Evolutionary conservation across 1,140 invertebrate genomes (phyloP), one percentile per base, ranked within the genome.

Genomic region (Rhopalosiphum padi): DNA sequence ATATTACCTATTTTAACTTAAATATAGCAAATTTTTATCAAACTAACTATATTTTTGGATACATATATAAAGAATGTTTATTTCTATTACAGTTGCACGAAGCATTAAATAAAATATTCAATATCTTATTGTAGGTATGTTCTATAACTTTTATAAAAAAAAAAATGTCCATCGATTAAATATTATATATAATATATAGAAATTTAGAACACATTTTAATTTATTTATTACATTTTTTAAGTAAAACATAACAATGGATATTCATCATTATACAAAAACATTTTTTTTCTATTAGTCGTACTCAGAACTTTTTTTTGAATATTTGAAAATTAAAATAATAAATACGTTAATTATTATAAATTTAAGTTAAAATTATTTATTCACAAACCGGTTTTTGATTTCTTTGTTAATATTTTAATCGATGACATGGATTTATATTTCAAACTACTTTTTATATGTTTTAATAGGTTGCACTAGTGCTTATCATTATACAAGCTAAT

Each of bases 111-210:
- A 82, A 21, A 35, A 82, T 18, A 37, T 82, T 37, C 15, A 82
- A 82, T 82, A 82, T 82, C 2, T 15, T 82, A 82, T 37, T 18
- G 2, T 41, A 41, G 1, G 18, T n/a, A 77, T 77, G 22, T 82
- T 21, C n/a, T 82, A 82, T 35, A 11, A 22, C 77, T 82, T 22
- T 37, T 7, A 82, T 6, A n/a, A 82, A 77, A 37, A 82, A 82
- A 60, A 60, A 35, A 82, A 82, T 82, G 18, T 37, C 37, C 77
- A 82, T 82, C 77, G 77, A 82, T 82, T 82, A 82, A 82, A 82
- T 82, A 82, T 35, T 35, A 82, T 35, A 60, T 60, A 60, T 21
- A 1, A 60, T 30, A 11, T 60, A 82, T 82, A 82, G 77, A 37
- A 35, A n/a, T 68, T 15, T n/a, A n/a, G 18, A 82, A 82, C 0